Evolutionary conservation across 1,140 invertebrate genomes (phyloP), one percentile per base, ranked within the genome.

Genomic region (Oryctes rhinoceros): DNA sequence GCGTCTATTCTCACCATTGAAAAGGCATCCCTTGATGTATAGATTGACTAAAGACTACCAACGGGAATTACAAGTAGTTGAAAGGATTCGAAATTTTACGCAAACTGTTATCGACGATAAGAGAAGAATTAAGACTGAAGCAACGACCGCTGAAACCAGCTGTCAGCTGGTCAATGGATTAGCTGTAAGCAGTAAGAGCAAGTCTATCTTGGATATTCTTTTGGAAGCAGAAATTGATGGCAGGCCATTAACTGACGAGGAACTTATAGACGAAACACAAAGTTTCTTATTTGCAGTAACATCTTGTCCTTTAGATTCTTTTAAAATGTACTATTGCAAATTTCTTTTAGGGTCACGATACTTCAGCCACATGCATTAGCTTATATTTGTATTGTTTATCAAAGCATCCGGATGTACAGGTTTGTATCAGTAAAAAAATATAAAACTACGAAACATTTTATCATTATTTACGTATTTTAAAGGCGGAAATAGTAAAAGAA

Each of bases 401-500:
- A 37, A 71, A 30, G 13, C 65, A 71, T 71, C 35, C 9, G 9
- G 65, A 71, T 24, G 24, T 71, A 35, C 65, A 71, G 65, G 65
- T 71, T 5, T 35, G 39, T 44, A 44, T 7, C 39, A 44, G 39
- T 10, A 44, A 10, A 44, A 30, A 30, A 30, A 1, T 30, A 30
- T 30, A 30, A 30, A 44, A 44, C 39, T 3, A 5, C 9, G 1
- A 44, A 44, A 10, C 5, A 1, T 44, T 44, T 44, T 7, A 44
- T 1, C 5, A 44, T 44, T 44, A 3, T 44, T 44, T 44, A 10
- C 9, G 39, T 1, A 30, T 62, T 77, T 78, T 62, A 65, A 37
- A 83, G 82, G 79, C 80, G 11, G 80, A 83, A 82, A 77, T 81
- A 37, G 71, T 76, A 18, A 80, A 79, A 53, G 83, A 84, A 80